Conservation (phyloP, 2,888 invertebrate species). For the Mythimna vitellina region DNA sequence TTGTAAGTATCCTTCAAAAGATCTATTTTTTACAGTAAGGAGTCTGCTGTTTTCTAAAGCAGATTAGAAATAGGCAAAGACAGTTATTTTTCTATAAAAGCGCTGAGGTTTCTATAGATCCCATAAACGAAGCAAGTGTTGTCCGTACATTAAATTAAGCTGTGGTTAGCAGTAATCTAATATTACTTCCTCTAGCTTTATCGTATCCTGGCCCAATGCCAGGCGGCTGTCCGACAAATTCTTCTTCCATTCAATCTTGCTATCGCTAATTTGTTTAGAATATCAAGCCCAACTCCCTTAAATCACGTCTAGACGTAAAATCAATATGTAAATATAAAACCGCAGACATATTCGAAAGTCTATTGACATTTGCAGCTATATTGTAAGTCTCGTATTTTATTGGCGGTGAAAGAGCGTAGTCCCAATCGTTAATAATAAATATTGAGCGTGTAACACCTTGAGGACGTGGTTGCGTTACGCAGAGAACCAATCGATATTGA, state of each 20-base stretch:
- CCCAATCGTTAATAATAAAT: slow-evolving; percentile 36
- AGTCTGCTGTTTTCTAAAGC: not conserved
- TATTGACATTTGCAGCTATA: slow-evolving; percentile 54
- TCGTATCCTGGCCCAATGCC: slow-evolving; percentile 44
- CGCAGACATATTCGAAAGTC: slow-evolving; percentile 54
- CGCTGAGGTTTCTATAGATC: not conserved
- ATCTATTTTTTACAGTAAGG: not conserved
- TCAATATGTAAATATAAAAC: slow-evolving; percentile 55
- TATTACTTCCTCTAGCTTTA: slow-evolving; percentile 42
- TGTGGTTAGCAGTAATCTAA: slow-evolving; percentile 38
- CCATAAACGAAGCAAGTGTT: slow-evolving; percentile 12
- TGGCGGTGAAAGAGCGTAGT: slow-evolving; percentile 7
- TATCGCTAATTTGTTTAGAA: slow-evolving; percentile 51
- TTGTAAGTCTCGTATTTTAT: slow-evolving; percentile 16
- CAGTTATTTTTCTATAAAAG: slow-evolving; percentile 1
- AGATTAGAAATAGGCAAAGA: not conserved
- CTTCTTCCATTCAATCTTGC: slow-evolving; percentile 51
- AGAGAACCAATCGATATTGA: slow-evolving; percentile 47
- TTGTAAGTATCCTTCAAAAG: not conserved
- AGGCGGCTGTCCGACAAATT: slow-evolving; percentile 49
- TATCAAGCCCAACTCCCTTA: slow-evolving; percentile 46
- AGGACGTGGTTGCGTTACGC: slow-evolving; percentile 25
- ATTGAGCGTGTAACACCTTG: slow-evolving; percentile 28
- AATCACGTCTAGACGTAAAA: slow-evolving; percentile 58
- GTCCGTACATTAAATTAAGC: slow-evolving; percentile 40